These are phyloP conservation scores for Machimus atricapillus DNA, from an alignment of 2,888 invertebrate species.

Conservation along the genomic window DNA sequence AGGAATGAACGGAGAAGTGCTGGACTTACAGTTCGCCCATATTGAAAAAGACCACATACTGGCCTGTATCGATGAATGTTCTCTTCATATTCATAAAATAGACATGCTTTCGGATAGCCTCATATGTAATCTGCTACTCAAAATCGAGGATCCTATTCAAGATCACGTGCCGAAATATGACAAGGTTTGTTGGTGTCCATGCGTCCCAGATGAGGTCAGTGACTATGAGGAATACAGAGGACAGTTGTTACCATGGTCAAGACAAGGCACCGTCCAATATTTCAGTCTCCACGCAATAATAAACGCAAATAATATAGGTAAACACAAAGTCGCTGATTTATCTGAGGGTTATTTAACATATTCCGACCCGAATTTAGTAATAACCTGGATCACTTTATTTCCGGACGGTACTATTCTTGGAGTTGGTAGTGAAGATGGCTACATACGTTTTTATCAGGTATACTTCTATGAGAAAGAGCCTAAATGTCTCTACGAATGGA, in stretches of 20 bases:
- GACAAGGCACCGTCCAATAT: slow-evolving; percentile 69
- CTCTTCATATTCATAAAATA: no score
- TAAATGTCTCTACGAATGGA: slow-evolving; percentile 90
- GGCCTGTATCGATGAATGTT: no score
- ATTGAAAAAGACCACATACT: slow-evolving; percentile 77
- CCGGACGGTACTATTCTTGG: slow-evolving; percentile 95
- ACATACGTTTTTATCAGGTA: slow-evolving; percentile 91
- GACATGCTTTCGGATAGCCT: no score
- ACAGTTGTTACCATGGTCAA: slow-evolving; percentile 80
- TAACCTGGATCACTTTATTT: slow-evolving; percentile 86
- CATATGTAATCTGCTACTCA: no score
- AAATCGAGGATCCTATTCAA: no score
- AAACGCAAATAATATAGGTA: slow-evolving; percentile 56
- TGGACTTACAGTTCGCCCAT: slow-evolving; percentile 91
- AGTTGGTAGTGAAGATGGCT: slow-evolving; percentile 86
- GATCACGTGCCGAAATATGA: no score
- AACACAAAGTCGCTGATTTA: slow-evolving; percentile 53
- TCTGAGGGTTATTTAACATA: no score
- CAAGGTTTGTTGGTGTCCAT: slow-evolving; percentile 98
- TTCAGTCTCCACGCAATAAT: slow-evolving; percentile 58
- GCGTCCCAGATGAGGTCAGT: slow-evolving; percentile 69
- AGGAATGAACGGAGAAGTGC: slow-evolving; percentile 86
- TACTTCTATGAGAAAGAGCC: slow-evolving; percentile 76
- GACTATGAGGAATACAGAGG: slow-evolving; percentile 73
- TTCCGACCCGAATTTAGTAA: no score